Evolutionary conservation across 2,113 vertebrate genomes (phyloP), one percentile per base, ranked within the genome.

Genomic region (Lates calcarifer): DNA sequence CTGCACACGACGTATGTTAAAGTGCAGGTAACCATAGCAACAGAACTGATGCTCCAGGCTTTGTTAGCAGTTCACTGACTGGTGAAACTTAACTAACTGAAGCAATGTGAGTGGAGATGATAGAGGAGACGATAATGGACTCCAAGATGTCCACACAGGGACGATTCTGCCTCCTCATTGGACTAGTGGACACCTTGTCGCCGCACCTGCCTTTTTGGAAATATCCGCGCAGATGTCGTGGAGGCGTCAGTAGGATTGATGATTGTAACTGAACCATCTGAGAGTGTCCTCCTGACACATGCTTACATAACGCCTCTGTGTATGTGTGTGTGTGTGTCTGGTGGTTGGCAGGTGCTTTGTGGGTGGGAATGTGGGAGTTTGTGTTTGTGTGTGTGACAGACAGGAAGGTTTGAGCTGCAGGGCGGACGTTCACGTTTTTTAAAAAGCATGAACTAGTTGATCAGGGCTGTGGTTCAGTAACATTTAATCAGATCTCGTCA

Each of bases 221-320:
- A 87, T 64, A 70, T 71, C 63, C 79, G 33, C 43, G 66, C 90
- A 82, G 74, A 79, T 86, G 83, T 86, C 35, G 4, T 24, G 79
- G 57, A 81, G 89, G 79, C 77, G 72, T 84, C 33, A 10, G 60
- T 51, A 66, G 81, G 69, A 70, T 65, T 60, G 62, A 51, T 69
- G 77, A 77, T 64, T 80, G 51, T 75, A 85, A 62, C 65, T 49
- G n/a, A 37, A 80, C 75, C 61, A 63, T 75, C 71, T 51, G 77
- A 81, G 29, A 58, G 31, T 49, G 77, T 87, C 55, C 47, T 70
- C 72, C 71, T 74, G 74, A 83, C 85, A 79, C 70, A 84, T 57
- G 74, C 80, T 86, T 86, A 39, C 81, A 79, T 84, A 81, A 76
- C 1, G 31, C 14, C 15, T 85, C 29, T 83, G 67, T 63, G 24